Evolutionary conservation across 2,888 invertebrate species (phyloP).

Genomic region (Dynastes tityus): DNA sequence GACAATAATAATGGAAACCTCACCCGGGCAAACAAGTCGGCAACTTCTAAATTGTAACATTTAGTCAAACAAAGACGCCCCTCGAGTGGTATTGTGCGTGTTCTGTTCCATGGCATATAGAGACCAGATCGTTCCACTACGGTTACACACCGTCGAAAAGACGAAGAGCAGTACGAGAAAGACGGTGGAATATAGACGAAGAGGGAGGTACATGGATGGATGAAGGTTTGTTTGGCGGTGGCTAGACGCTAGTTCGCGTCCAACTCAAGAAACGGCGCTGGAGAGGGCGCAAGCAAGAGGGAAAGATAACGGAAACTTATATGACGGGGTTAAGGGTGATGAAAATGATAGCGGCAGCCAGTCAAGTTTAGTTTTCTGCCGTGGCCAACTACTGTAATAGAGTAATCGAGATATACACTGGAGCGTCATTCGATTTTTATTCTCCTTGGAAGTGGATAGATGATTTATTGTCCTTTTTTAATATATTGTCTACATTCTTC

Average conservation of each 20-base stretch:
- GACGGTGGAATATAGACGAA: conserved; percentile 8
- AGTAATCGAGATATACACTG: conserved; percentile 53
- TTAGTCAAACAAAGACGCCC: conserved; percentile 70
- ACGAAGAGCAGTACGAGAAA: conserved; percentile 19
- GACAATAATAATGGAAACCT: conserved; percentile 71
- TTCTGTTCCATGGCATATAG: conserved; percentile 44
- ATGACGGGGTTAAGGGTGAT: conserved; percentile 72
- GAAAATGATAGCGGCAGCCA: conserved; percentile 68
- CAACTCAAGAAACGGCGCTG: conserved; percentile 13
- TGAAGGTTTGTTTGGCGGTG: conserved; percentile 27
- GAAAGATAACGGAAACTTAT: conserved; percentile 66
- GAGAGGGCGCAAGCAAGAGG: conserved; percentile 48
- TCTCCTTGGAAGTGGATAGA: conserved; percentile 36
- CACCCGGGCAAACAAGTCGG: conserved; percentile 68
- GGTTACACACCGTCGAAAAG: conserved; percentile 56
- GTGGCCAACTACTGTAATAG: conserved; percentile 50
- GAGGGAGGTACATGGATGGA: conserved; percentile 8
- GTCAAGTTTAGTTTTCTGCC: conserved; percentile 52
- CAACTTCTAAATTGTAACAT: conserved; percentile 71
- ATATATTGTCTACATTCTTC: background rate
- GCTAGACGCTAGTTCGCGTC: conserved; percentile 29
- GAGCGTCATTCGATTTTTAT: conserved; percentile 34
- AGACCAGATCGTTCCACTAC: conserved; percentile 59
- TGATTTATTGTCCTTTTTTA: conserved; percentile 31
- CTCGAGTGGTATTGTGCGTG: conserved; percentile 64